A percentile compares a stretch with the other conserved stretches of the same genome.
phyloP scores from a whole-genome alignment of 2,797 vertebrate species.

The Vespertilio murinus region DNA sequence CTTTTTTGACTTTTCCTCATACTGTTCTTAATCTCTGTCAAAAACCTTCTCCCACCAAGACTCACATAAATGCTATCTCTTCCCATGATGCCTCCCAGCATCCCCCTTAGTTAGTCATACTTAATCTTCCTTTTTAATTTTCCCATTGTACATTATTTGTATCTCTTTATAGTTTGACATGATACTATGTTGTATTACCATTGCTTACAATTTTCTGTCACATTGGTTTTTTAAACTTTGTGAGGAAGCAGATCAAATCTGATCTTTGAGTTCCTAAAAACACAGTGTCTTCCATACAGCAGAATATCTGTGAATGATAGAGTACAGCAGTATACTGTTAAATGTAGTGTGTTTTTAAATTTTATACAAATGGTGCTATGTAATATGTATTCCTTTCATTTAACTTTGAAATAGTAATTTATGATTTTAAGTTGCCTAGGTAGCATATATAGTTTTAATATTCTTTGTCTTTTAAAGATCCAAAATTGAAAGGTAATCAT shows the following conservation, averaged over 20 bases:
- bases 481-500: background rate
- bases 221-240: background rate
- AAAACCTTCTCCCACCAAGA: background rate
- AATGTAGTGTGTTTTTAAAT: no score
- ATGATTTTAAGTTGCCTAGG: conserved; percentile 5
- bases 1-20: background rate
- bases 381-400: background rate
- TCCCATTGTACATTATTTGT: background rate
- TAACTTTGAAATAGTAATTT: conserved; percentile 35
- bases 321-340: background rate
- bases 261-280: background rate
- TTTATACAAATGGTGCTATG: no score
- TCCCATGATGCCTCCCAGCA: background rate
- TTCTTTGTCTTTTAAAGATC: conserved; percentile 27
- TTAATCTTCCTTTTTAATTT: conserved; percentile 31
- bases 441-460: background rate
- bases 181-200: background rate
- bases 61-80: background rate
- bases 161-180: background rate
- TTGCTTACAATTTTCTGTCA: conserved; percentile 36
- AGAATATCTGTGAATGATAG: background rate
- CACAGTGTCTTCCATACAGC: background rate
- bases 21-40: background rate
- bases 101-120: background rate
- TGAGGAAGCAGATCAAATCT: background rate